Percentiles rank a stretch among this genome's conserved stretches.
These are phyloP conservation scores for Lagodon rhomboides DNA, from an alignment of 2,797 vertebrate genomes.

Conservation along the genomic window DNA sequence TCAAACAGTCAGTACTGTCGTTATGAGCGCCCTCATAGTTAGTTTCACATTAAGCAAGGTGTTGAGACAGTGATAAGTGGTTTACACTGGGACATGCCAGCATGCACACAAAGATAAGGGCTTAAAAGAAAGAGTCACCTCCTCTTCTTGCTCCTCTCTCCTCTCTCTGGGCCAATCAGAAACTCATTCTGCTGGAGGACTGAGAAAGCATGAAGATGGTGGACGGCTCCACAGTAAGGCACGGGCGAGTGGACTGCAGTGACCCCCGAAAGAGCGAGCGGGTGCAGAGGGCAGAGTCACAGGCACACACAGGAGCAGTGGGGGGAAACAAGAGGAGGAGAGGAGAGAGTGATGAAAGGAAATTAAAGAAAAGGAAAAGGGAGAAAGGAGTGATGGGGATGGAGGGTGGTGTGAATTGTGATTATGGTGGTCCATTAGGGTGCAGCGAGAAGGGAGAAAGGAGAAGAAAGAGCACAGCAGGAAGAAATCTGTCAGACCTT, in stretches of 20 bases:
- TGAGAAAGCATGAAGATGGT: slow-evolving; percentile 99
- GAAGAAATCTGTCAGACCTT: slow-evolving; percentile 81
- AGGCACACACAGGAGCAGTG: slow-evolving; percentile 73
- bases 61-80: slow-evolving; percentile 39
- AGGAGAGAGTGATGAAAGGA: slow-evolving; percentile 20
- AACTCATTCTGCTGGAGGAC: slow-evolving; percentile 99
- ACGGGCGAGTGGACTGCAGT: slow-evolving; percentile 95
- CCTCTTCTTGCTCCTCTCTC: slow-evolving; percentile 82
- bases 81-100: slow-evolving; percentile 60
- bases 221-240: slow-evolving; percentile 98
- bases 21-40: slow-evolving; percentile 32
- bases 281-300: slow-evolving; percentile 77
- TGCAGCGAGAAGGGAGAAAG: slow-evolving; percentile 69
- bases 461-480: slow-evolving; percentile 80
- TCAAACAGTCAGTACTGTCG: not conserved
- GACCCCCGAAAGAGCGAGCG: slow-evolving; percentile 55
- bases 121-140: slow-evolving; percentile 85
- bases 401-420: slow-evolving; percentile 54
- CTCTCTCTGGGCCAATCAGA: slow-evolving; percentile 88
- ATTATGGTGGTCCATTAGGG: slow-evolving; percentile 71
- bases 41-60: slow-evolving; percentile 46
- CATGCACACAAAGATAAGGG: slow-evolving; percentile 67
- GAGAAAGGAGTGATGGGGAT: slow-evolving; percentile 26
- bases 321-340: slow-evolving; percentile 8
- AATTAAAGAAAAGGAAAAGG: slow-evolving; percentile 16